Evolutionary conservation across 37 sponge, comb jelly and placozoan species (phyloP).

Genomic region (Aplysina aerophoba): DNA sequence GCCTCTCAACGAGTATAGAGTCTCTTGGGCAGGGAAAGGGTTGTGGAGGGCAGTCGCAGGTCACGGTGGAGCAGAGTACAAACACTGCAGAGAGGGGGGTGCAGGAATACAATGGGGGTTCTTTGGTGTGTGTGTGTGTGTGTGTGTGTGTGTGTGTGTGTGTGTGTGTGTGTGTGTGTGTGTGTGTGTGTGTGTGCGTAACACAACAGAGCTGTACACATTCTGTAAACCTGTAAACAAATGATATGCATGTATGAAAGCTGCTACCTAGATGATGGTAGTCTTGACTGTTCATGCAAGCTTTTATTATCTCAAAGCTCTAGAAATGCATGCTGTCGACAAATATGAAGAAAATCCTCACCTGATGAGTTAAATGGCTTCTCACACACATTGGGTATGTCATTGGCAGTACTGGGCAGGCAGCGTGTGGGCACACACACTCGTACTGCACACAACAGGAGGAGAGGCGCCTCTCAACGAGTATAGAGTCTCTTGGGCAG

Average conservation of each 20-base stretch:
- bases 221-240: background rate
- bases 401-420: slow-evolving; percentile 74
- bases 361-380: slow-evolving; percentile 25
- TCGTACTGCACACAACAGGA: slow-evolving; percentile 79
- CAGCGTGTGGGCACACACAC: slow-evolving; percentile 70
- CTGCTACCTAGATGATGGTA: no score
- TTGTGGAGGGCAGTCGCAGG: slow-evolving; percentile 63
- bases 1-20: slow-evolving; percentile 56
- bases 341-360: no score
- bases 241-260: no score
- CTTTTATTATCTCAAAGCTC: no score
- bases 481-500: slow-evolving; percentile 78
- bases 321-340: no score
- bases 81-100: background rate
- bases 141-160: background rate
- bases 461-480: slow-evolving; percentile 41
- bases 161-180: background rate
- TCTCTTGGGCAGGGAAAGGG: slow-evolving; percentile 75
- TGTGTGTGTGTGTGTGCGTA: background rate
- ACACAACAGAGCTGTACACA: background rate
- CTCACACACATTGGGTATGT: slow-evolving; percentile 5
- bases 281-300: no score
- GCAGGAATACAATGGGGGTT: slow-evolving; percentile 20
- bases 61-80: slow-evolving; percentile 4
- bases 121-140: no score